A percentile compares a stretch with the other conserved stretches of the same genome.
These are phyloP conservation scores for Aphodius granarius DNA, from an alignment of 2,888 invertebrate species.

Conservation along the genomic window DNA sequence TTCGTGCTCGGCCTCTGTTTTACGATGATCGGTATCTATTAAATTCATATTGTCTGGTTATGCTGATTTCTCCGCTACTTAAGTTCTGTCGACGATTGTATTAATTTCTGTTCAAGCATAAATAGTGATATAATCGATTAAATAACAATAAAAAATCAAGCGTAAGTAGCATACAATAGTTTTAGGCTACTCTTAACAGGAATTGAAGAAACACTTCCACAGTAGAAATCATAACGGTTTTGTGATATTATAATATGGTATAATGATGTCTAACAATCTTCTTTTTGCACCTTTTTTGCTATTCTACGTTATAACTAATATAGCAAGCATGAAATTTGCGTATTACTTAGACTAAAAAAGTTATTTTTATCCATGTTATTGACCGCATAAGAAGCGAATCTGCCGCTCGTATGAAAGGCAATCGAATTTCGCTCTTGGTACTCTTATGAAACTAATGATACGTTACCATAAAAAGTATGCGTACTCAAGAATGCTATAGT, in stretches of 20 bases:
- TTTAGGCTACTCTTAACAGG: not conserved
- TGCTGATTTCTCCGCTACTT: not conserved
- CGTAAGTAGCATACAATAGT: not conserved
- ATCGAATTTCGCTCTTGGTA: not conserved
- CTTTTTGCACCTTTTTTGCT: not conserved
- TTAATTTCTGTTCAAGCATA: not conserved
- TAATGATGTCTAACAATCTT: not conserved
- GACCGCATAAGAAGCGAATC: not conserved
- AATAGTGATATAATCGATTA: not conserved
- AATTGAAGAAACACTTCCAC: not conserved
- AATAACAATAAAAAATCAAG: not conserved
- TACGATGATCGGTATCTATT: not conserved
- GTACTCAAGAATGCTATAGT: not conserved
- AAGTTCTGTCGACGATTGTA: not conserved
- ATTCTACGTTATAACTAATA: not conserved
- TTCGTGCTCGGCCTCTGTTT: not conserved
- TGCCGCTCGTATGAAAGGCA: not conserved
- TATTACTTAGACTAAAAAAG: not conserved
- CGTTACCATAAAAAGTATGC: conserved; percentile 10
- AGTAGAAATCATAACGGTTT: not conserved
- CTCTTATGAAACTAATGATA: conserved; percentile 11
- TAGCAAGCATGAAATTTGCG: not conserved
- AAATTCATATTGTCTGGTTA: not conserved
- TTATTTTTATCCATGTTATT: not conserved
- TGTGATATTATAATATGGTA: not conserved